Conservation (phyloP, 1,140 invertebrate genomes). For the Papilio dardanus region DNA sequence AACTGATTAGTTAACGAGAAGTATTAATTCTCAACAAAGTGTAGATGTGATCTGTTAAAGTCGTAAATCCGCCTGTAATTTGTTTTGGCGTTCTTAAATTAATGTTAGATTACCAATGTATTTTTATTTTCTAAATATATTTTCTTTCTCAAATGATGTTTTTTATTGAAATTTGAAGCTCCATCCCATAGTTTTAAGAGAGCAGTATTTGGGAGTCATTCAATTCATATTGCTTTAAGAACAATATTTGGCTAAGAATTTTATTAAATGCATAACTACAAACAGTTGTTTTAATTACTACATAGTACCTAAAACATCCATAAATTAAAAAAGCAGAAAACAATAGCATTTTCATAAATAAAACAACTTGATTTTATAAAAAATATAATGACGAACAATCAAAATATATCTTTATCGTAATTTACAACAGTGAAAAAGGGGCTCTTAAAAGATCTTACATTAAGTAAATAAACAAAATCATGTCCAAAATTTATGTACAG, state of each 20-base stretch:
- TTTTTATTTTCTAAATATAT: constrained; percentile 9
- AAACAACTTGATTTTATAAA: constrained; percentile 60
- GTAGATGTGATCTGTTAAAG: not conserved
- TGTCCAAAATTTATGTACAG: constrained; percentile 59
- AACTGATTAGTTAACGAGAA: not conserved
- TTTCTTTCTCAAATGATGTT: constrained; percentile 17
- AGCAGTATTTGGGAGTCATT: too few relatives aligned
- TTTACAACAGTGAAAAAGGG: constrained; percentile 79
- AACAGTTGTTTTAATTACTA: too few relatives aligned
- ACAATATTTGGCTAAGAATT: too few relatives aligned
- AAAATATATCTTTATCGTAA: constrained; percentile 79
- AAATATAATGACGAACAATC: constrained; percentile 80
- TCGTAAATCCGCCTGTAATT: constrained; percentile 23
- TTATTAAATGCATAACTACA: too few relatives aligned
- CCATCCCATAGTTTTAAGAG: not conserved
- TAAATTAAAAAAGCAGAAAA: not conserved
- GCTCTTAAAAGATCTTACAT: constrained; percentile 62
- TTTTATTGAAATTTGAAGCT: constrained; percentile 2
- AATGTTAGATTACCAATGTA: not conserved
- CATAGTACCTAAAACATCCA: not conserved
- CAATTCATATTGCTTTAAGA: too few relatives aligned
- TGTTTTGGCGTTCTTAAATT: constrained; percentile 12
- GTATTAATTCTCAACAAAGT: not conserved
- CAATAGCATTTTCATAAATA: constrained; percentile 10
- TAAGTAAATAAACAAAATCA: constrained; percentile 60